Evolutionary conservation across 1,140 invertebrate genomes (phyloP).

Genomic region (Drosophila sulfurigaster): DNA sequence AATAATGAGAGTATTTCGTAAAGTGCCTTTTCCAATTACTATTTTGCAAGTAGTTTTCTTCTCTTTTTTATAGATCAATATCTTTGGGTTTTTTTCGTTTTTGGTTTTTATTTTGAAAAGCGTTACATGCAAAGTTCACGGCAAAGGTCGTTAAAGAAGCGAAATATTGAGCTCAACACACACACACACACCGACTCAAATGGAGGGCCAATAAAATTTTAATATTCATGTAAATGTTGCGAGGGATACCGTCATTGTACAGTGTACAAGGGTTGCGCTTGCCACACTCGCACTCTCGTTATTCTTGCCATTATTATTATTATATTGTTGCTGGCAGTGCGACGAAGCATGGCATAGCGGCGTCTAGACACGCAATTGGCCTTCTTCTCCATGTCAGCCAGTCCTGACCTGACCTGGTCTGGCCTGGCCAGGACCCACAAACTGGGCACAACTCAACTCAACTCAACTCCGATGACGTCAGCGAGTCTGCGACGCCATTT

Average conservation of each 20-base stretch:
- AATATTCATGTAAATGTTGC: conserved; percentile 68
- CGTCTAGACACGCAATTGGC: conserved; percentile 62
- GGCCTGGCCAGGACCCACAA: conserved; percentile 13
- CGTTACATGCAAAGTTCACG: conserved; percentile 43
- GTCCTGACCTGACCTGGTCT: conserved; percentile 10
- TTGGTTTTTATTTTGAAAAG: neutral
- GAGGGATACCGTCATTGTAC: conserved; percentile 33
- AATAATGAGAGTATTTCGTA: neutral
- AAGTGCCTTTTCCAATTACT: neutral
- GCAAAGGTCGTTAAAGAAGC: conserved; percentile 40
- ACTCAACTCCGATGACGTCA: conserved; percentile 10
- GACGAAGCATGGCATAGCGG: conserved; percentile 36
- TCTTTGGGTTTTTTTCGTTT: conserved; percentile 10
- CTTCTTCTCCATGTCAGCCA: neutral
- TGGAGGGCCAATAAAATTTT: conserved; percentile 60
- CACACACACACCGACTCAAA: neutral
- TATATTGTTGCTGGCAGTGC: conserved; percentile 25
- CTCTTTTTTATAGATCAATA: conserved; percentile 11
- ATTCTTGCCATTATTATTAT: conserved; percentile 24
- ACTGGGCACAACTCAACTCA: conserved; percentile 8
- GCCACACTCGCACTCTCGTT: conserved; percentile 7
- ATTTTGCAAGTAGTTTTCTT: neutral
- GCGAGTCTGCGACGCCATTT: conserved; percentile 9
- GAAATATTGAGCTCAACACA: conserved; percentile 20
- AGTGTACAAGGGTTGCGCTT: conserved; percentile 54